A percentile compares a stretch with the other conserved stretches of the same genome.
phyloP scores from a whole-genome alignment of 1,140 invertebrate genomes.

The Orius laevigatus region DNA sequence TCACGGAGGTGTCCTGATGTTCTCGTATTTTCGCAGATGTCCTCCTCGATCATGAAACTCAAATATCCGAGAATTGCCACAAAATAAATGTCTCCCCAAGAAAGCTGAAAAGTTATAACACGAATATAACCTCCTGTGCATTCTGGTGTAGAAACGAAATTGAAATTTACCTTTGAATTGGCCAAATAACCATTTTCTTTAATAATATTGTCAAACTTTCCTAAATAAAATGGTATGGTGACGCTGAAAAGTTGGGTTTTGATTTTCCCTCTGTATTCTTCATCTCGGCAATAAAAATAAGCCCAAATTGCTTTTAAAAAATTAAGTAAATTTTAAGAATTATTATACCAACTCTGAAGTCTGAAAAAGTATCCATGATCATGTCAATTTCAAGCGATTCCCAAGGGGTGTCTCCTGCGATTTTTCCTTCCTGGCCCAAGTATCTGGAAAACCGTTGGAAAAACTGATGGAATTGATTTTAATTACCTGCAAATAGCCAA shows the following conservation, averaged over 20 bases:
- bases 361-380: conserved; percentile 41
- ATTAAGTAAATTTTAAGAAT: background rate
- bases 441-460: conserved; percentile 32
- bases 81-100: too few species aligned
- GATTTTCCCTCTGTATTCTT: conserved; percentile 23
- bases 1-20: conserved; percentile 26
- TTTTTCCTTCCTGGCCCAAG: conserved; percentile 44
- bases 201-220: conserved; percentile 32
- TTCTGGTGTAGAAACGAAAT: too few species aligned
- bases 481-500: conserved; percentile 41
- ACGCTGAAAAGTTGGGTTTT: conserved; percentile 22
- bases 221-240: conserved; percentile 35
- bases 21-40: conserved; percentile 36
- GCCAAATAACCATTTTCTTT: conserved; percentile 31
- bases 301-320: conserved; percentile 20
- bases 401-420: conserved; percentile 45
- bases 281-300: conserved; percentile 23
- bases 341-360: conserved; percentile 28
- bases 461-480: background rate
- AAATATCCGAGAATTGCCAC: conserved; percentile 41
- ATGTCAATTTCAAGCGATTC: conserved; percentile 47
- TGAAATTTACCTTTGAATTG: conserved; percentile 27
- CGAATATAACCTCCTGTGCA: too few species aligned
- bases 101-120: conserved; percentile 23
- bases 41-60: conserved; percentile 34